Base-by-base conservation (phyloP, 2,888 invertebrate genomes). In the Adela reaumurella region DNA sequence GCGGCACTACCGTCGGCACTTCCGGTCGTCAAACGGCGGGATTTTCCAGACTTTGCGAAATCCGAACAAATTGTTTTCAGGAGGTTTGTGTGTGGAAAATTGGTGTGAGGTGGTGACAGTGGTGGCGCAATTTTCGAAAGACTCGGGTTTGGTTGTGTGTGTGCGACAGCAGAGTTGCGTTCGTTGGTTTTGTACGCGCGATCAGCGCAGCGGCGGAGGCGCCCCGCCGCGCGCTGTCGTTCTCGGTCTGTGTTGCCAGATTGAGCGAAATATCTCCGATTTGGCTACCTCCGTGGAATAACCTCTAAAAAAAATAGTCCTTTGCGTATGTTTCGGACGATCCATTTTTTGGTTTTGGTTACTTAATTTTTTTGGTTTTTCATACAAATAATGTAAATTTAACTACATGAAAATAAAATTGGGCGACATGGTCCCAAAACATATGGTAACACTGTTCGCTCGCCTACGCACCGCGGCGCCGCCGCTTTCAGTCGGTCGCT, bases 51-150 rank as follows among this genome's bases (percentile, higher is more conserved):
- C 42, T 60, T 57, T 45, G 46, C 50, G 53, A 55, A 45, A 51
- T 47, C 51, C 50, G 52, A 51, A 55, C 18, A 48, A 18, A 47
- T 44, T n/a, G 17, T 35, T 19, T 11, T 24, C 24, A 24, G 24
- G 24, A 24, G 24, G 24, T 24, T 24, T 51, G 50, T 53, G 51
- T 54, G n/a, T n/a, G n/a, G n/a, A n/a, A n/a, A n/a, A n/a, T n/a
- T n/a, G 51, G 47, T 42, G 16, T 42, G 42, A 42, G 16, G 59
- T 56, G 57, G 56, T 11, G 35, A 35, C 11, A 8, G 35, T 51
- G 74, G 78, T 79, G 79, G 78, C 78, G 81, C 80, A 81, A 82
- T 81, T 81, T 81, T 81, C 81, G 80, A 78, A 78, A 78, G 79
- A 78, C 79, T 79, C 78, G 79, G 78, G 78, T n/a, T n/a, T n/a